Conservation (phyloP, 2,888 invertebrate genomes). For the Parelbella ahira region DNA sequence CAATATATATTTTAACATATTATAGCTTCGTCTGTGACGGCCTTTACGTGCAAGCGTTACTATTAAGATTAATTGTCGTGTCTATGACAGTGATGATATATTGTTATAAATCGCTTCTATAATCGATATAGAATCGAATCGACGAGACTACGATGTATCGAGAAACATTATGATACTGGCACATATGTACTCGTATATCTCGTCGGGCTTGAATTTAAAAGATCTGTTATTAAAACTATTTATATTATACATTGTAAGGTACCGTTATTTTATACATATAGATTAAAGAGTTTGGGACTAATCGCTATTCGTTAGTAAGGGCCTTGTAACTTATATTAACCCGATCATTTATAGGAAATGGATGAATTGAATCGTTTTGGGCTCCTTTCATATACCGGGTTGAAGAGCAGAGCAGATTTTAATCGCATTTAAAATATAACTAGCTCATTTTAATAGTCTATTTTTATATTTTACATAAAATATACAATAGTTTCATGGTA, state of each 20-base stretch:
- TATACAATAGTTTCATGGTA: too few species aligned
- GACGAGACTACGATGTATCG: too few species aligned
- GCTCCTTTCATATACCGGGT: too few species aligned
- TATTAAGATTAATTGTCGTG: conserved; percentile 14
- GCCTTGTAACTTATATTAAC: conserved; percentile 20
- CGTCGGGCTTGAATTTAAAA: conserved; percentile 12
- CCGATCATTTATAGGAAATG: conserved; percentile 1
- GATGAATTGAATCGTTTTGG: conserved; percentile 2
- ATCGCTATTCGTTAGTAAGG: conserved; percentile 18
- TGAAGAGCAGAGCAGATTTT: too few species aligned
- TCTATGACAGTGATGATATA: too few species aligned
- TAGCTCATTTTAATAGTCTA: too few species aligned
- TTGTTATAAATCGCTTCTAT: conserved; percentile 15
- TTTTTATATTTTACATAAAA: too few species aligned
- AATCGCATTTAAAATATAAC: too few species aligned
- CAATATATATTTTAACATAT: too few species aligned
- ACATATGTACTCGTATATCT: not conserved
- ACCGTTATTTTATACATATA: conserved; percentile 15
- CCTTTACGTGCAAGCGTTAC: conserved; percentile 17
- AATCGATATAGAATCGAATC: conserved; percentile 8
- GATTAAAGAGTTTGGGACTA: conserved; percentile 6
- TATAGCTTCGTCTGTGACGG: too few species aligned
- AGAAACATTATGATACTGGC: conserved; percentile 12
- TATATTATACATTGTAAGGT: conserved; percentile 12
- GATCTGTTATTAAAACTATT: conserved; percentile 23